phyloP scores from a whole-genome alignment of 2,888 invertebrate species.

The Hesperia comma region DNA sequence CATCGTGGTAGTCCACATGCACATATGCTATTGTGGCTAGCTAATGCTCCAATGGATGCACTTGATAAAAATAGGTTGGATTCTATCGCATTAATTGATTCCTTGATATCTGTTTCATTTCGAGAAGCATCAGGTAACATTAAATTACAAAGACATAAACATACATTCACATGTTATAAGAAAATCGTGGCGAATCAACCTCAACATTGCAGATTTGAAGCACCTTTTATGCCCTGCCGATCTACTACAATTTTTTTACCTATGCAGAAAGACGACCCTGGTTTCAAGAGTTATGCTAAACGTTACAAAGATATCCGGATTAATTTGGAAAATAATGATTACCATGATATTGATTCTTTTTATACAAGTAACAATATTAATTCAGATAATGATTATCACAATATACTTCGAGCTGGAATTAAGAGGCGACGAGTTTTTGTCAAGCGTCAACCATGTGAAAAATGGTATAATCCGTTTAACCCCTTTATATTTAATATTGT shows the following conservation, averaged over 20 bases:
- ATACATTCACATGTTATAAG: conserved; percentile 51
- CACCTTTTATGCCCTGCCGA: conserved; percentile 50
- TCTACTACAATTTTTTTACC: conserved; percentile 46
- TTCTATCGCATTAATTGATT: conserved; percentile 46
- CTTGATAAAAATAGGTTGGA: conserved; percentile 32
- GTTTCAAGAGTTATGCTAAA: conserved; percentile 43
- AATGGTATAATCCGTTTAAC: conserved; percentile 62
- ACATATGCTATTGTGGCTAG: conserved; percentile 56
- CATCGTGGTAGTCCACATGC: conserved; percentile 57
- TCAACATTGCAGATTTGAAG: conserved; percentile 49
- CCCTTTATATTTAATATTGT: conserved; percentile 53
- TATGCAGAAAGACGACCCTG: conserved; percentile 45
- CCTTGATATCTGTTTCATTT: conserved; percentile 49
- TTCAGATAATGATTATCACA: conserved; percentile 38
- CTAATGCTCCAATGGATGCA: conserved; percentile 50
- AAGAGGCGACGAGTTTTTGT: conserved; percentile 54
- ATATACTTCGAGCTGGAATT: conserved; percentile 51
- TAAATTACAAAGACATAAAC: conserved; percentile 48
- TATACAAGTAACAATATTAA: conserved; percentile 48
- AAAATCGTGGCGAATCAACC: conserved; percentile 47
- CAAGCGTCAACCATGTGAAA: conserved; percentile 54
- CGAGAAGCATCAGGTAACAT: conserved; percentile 50
- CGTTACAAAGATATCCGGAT: conserved; percentile 43
- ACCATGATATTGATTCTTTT: conserved; percentile 49
- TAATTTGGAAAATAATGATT: conserved; percentile 51